Conservation (phyloP, 2,113 vertebrate genomes). For the Pterophyllum scalare region DNA sequence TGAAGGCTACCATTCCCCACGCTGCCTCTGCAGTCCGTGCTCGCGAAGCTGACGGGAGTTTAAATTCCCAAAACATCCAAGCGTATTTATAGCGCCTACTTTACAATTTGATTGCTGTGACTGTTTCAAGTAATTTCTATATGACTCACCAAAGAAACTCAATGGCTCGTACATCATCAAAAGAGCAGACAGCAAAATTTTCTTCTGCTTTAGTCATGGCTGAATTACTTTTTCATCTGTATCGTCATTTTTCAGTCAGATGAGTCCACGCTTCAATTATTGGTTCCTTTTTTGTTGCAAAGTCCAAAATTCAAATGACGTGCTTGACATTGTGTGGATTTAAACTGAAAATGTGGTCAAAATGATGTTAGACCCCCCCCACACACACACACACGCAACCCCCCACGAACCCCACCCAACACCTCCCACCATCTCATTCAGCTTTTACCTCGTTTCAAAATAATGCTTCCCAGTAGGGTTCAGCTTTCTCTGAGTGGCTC, state of each 20-base stretch:
- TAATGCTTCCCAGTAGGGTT: slow-evolving; percentile 40
- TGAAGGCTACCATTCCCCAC: slow-evolving; percentile 2
- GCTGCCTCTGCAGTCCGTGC: slow-evolving; percentile 2
- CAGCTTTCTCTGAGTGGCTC: slow-evolving; percentile 40
- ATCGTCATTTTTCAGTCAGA: slow-evolving; percentile 15
- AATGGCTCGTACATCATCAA: slow-evolving; percentile 60
- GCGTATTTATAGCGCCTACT: slow-evolving; percentile 50
- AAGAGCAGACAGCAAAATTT: slow-evolving; percentile 55
- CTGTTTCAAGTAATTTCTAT: slow-evolving; percentile 68
- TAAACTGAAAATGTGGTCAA: slow-evolving; percentile 23
- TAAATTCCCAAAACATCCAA: slow-evolving; percentile 42
- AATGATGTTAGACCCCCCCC: slow-evolving; percentile 14
- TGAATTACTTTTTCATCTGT: slow-evolving; percentile 60
- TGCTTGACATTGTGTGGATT: slow-evolving; percentile 30
- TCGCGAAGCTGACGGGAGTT: slow-evolving; percentile 19
- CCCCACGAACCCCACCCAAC: not conserved
- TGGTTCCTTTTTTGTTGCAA: slow-evolving; percentile 39
- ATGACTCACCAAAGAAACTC: slow-evolving; percentile 70
- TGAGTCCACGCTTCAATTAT: slow-evolving; percentile 47
- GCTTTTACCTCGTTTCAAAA: slow-evolving; percentile 47
- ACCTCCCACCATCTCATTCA: slow-evolving; percentile 35
- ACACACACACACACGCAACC: too few species aligned
- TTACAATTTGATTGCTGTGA: slow-evolving; percentile 49
- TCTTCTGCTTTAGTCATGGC: slow-evolving; percentile 58
- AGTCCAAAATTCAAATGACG: slow-evolving; percentile 40